phyloP scores from a whole-genome alignment of 2,113 vertebrate genomes.

The Turnix velox region DNA sequence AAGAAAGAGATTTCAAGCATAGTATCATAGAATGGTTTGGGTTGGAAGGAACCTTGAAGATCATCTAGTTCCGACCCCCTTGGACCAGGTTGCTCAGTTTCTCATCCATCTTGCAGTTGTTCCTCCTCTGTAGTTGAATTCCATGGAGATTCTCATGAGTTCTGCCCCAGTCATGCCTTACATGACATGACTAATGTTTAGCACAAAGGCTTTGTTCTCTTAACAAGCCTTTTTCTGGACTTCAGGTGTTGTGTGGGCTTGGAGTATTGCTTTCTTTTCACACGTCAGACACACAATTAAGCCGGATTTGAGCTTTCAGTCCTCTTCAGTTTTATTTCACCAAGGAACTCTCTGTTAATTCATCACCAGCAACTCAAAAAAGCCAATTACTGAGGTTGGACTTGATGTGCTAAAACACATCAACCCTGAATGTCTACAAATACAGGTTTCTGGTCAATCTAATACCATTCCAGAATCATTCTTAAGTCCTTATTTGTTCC shows the following conservation, averaged over 20 bases:
- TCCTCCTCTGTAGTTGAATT: neutral
- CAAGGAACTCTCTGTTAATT: neutral
- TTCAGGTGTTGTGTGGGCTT: neutral
- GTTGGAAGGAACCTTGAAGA: too few species aligned
- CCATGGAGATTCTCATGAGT: neutral
- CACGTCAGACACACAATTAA: neutral
- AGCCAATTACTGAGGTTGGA: neutral
- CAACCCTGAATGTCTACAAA: neutral
- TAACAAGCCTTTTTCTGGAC: neutral
- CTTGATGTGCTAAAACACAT: neutral
- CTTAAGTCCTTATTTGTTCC: neutral
- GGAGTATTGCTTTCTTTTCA: neutral
- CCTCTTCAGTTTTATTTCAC: neutral
- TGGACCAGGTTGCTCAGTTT: too few species aligned
- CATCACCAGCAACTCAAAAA: neutral
- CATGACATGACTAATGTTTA: neutral
- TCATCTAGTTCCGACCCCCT: too few species aligned
- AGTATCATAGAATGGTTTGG: neutral
- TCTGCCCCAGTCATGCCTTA: neutral
- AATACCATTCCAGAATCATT: neutral
- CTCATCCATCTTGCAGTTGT: too few species aligned
- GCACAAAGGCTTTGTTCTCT: neutral
- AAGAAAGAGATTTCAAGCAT: neutral
- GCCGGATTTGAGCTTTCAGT: neutral
- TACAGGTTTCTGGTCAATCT: neutral